Percentiles rank a stretch among this genome's conserved stretches.
Conservation (phyloP, 1,140 invertebrate genomes). For the Wiebesia pumilae region DNA sequence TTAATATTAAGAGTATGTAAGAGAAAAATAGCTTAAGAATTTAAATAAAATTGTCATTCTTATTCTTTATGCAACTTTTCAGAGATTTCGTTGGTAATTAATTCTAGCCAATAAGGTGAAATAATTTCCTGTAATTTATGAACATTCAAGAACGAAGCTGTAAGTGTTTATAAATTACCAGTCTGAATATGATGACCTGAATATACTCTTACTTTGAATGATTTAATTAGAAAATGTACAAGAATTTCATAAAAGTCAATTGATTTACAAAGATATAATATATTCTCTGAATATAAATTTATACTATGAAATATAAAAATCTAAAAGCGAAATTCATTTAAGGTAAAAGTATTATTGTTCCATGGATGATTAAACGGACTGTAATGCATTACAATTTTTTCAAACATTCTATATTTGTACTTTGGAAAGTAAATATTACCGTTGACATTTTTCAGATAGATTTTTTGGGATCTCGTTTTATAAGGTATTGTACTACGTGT, state of each 20-base stretch:
- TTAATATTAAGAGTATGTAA: background rate
- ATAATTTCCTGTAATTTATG: background rate
- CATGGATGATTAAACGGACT: slow-evolving; percentile 12
- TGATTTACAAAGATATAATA: too few species aligned
- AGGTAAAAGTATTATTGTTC: background rate
- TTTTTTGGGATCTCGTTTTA: slow-evolving; percentile 30
- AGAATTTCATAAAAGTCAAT: background rate
- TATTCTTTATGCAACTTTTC: slow-evolving; percentile 21
- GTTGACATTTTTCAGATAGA: slow-evolving; percentile 32
- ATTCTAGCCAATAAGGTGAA: background rate
- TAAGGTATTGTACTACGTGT: slow-evolving; percentile 28
- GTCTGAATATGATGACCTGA: background rate
- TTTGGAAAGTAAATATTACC: slow-evolving; percentile 27
- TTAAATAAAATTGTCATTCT: background rate
- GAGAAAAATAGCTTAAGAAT: background rate
- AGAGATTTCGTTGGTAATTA: background rate
- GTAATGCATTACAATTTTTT: background rate
- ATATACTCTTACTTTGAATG: background rate
- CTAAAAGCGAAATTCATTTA: background rate
- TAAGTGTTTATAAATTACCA: background rate
- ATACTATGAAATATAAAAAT: background rate
- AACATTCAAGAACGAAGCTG: background rate
- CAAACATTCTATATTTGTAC: background rate
- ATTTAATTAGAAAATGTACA: background rate
- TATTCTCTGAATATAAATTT: too few species aligned